phyloP scores from a whole-genome alignment of 2,888 invertebrate genomes.

The Hipparchia semele region DNA sequence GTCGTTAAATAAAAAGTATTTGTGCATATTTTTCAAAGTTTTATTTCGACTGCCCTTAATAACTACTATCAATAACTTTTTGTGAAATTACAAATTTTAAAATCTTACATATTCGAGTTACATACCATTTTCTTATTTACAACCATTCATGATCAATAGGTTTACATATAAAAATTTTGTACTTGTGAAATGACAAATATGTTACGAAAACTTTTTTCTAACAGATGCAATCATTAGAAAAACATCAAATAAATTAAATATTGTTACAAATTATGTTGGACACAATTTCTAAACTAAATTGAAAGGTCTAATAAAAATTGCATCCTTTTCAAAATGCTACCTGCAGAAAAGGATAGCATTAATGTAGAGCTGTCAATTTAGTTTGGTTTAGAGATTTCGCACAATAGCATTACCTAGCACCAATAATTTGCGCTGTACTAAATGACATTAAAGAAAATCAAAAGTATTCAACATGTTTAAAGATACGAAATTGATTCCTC shows the following conservation, averaged over 20 bases:
- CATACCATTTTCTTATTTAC: not conserved
- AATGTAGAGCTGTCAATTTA: too few species aligned
- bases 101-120: not conserved
- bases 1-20: conserved; percentile 60
- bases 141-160: not conserved
- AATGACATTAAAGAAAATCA: not conserved
- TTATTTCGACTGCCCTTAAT: conserved; percentile 50
- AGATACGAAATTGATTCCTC: conserved; percentile 14
- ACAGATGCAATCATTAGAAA: not conserved
- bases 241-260: not conserved
- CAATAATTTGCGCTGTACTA: not conserved
- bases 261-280: too few species aligned
- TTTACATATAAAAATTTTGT: not conserved
- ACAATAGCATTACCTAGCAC: too few species aligned
- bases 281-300: too few species aligned
- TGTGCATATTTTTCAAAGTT: conserved; percentile 59
- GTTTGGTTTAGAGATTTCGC: too few species aligned
- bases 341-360: too few species aligned
- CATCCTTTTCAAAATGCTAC: too few species aligned
- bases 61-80: too few species aligned
- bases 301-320: too few species aligned
- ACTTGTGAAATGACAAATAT: not conserved
- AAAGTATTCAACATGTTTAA: not conserved
- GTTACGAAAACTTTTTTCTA: not conserved
- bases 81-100: too few species aligned